Evolutionary conservation across 2,888 invertebrate species (phyloP).

Genomic region (Lepidocyrtoides sp.): DNA sequence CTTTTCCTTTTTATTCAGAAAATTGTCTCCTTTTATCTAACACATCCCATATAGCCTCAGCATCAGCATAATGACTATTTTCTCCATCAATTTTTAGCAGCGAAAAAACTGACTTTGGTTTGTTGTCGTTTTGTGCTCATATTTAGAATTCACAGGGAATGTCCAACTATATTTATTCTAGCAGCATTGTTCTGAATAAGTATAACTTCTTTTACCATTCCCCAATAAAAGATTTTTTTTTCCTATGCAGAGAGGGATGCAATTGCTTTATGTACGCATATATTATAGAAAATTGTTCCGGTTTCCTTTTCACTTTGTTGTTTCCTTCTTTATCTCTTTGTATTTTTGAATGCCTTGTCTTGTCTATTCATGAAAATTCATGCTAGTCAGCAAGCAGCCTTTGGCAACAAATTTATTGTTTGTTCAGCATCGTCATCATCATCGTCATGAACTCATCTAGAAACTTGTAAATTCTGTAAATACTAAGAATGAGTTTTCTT

Average conservation of each 20-base stretch:
- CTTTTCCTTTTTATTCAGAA: constrained; percentile 54
- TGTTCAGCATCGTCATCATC: constrained; percentile 37
- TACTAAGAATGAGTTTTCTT: constrained; percentile 25
- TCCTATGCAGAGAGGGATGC: background rate
- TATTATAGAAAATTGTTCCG: constrained; percentile 43
- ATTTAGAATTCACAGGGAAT: background rate
- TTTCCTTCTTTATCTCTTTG: background rate
- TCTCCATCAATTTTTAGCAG: background rate
- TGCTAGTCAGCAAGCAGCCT: constrained; percentile 47
- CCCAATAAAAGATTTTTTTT: too few species aligned
- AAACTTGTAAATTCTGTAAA: constrained; percentile 36
- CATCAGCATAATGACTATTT: background rate
- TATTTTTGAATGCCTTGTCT: background rate
- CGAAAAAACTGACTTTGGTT: background rate
- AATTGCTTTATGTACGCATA: background rate
- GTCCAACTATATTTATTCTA: background rate
- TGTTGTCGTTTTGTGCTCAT: too few species aligned
- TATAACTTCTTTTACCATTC: too few species aligned
- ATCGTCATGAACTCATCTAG: background rate
- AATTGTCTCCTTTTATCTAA: constrained; percentile 8
- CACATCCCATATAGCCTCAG: background rate
- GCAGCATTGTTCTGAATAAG: background rate
- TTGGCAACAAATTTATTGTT: constrained; percentile 51
- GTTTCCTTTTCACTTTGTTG: constrained; percentile 47
- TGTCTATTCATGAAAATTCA: constrained; percentile 49